These are phyloP conservation scores for honey bee (Apis mellifera) DNA, from an alignment of 1,140 invertebrate genomes.

Conservation along the genomic window DNA sequence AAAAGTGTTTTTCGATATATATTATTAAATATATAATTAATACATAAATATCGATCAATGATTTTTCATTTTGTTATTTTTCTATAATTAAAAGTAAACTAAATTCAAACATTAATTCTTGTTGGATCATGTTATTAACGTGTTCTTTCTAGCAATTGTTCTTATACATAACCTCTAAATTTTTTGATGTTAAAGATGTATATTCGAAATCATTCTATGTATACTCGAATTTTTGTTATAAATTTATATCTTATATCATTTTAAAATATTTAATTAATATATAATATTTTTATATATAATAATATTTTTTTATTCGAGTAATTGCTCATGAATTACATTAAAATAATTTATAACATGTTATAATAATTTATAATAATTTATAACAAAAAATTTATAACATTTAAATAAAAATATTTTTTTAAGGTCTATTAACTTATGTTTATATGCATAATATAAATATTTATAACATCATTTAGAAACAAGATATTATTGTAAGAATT, in stretches of 20 bases:
- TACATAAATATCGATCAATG: neutral
- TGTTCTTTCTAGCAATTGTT: neutral
- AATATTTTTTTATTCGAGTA: neutral
- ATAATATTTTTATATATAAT: neutral
- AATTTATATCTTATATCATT: neutral
- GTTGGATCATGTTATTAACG: neutral
- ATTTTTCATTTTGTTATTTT: neutral
- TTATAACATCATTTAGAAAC: too few species aligned
- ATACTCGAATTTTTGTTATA: too few species aligned
- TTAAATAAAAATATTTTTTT: neutral
- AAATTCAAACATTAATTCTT: neutral
- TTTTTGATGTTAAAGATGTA: neutral
- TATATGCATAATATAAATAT: too few species aligned
- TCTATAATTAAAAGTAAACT: neutral
- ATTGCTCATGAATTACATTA: neutral
- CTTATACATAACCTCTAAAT: slow-evolving; percentile 17
- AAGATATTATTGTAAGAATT: too few species aligned
- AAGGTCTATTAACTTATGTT: too few species aligned
- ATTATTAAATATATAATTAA: neutral
- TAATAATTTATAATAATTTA: neutral
- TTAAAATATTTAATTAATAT: neutral
- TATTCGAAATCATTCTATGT: neutral
- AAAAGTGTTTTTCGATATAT: neutral
- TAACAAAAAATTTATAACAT: neutral
- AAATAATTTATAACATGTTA: neutral